phyloP scores from a whole-genome alignment of 2,888 invertebrate genomes.

The Troilus luridus region DNA sequence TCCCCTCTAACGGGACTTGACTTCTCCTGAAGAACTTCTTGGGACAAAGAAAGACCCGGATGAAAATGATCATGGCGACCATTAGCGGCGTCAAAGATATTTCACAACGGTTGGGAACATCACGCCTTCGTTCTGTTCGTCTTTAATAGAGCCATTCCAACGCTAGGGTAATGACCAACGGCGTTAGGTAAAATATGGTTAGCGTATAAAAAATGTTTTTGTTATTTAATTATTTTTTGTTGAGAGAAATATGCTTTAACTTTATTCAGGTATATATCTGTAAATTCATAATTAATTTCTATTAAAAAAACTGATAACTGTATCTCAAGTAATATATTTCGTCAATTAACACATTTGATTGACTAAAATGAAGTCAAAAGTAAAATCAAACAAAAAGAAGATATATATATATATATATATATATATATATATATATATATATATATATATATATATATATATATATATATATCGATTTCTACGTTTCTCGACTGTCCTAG shows the following conservation, averaged over 20 bases:
- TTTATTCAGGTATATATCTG: neutral
- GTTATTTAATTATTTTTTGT: neutral
- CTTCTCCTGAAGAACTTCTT: neutral
- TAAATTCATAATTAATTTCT: too few relatives aligned
- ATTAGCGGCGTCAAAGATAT: constrained; percentile 12
- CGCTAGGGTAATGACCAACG: neutral
- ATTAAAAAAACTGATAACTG: too few relatives aligned
- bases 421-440: too few relatives aligned
- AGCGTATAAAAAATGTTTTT: neutral
- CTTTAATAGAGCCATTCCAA: neutral
- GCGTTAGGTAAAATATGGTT: neutral
- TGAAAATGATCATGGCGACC: constrained; percentile 28
- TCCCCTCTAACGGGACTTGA: constrained; percentile 2
- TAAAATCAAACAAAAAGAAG: too few relatives aligned
- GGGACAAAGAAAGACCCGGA: neutral
- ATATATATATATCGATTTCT: too few relatives aligned
- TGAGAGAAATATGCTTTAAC: neutral
- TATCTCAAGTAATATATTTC: too few relatives aligned
- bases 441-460: too few relatives aligned
- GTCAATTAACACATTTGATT: too few relatives aligned
- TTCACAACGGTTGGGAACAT: constrained; percentile 7
- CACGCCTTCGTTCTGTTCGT: neutral
- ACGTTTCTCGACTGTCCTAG: too few relatives aligned
- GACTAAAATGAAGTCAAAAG: too few relatives aligned
- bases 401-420: too few relatives aligned